Evolutionary conservation across 2,797 vertebrate species (phyloP).

Genomic region (Petrocephalus sullivani): DNA sequence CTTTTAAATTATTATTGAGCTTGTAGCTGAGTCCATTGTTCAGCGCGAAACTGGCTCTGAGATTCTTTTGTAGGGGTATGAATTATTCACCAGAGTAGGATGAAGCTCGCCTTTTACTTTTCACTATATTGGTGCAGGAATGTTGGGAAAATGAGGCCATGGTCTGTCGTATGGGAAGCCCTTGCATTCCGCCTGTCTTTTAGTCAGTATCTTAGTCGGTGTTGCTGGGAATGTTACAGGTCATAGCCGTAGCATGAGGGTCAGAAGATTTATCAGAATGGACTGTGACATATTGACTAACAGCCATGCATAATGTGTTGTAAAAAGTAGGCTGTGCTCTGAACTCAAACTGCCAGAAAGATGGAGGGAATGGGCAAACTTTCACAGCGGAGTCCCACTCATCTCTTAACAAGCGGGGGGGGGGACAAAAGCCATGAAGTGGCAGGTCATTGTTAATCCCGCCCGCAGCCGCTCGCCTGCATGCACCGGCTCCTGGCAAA

Average conservation of each 20-base stretch:
- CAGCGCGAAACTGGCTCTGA: neutral
- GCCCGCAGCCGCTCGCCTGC: neutral
- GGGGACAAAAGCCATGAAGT: neutral
- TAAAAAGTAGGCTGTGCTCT: neutral
- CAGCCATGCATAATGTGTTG: neutral
- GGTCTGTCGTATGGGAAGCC: neutral
- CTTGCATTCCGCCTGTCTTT: neutral
- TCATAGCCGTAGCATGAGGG: neutral
- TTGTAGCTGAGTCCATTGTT: neutral
- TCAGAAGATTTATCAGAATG: neutral
- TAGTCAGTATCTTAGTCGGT: neutral
- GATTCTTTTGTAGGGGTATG: neutral
- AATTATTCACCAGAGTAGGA: neutral
- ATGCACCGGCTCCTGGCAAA: neutral
- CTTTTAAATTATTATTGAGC: neutral
- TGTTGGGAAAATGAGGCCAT: neutral
- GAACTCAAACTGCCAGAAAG: neutral
- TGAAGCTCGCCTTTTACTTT: neutral
- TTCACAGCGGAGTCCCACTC: neutral
- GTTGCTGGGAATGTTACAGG: neutral
- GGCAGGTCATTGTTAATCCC: neutral
- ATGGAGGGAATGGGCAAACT: neutral
- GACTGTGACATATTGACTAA: neutral
- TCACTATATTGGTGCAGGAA: neutral
- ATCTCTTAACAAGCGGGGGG: neutral